Conservation (phyloP, 23 tunicate genomes). For the Aplidium turbinatum region DNA sequence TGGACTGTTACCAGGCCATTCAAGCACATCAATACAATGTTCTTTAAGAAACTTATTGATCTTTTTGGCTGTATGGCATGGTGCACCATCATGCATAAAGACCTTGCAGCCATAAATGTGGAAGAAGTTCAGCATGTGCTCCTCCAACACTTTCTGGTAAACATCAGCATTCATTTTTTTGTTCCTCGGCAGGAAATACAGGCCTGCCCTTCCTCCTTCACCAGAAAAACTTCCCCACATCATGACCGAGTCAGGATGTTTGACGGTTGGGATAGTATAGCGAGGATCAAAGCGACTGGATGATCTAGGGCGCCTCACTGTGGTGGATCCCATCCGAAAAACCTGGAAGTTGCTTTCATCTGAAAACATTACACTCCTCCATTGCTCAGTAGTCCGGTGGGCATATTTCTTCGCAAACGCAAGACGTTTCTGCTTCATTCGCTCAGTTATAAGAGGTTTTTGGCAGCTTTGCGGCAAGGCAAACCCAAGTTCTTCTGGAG, state of each 20-base stretch:
- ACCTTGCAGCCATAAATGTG: slow-evolving; percentile 16
- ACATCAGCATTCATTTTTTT: slow-evolving; percentile 15
- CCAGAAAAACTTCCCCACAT: slow-evolving; percentile 21
- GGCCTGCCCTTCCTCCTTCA: neutral
- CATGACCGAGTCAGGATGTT: slow-evolving; percentile 19
- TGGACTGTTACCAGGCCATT: slow-evolving; percentile 14
- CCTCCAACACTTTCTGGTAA: slow-evolving; percentile 14
- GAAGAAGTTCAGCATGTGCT: slow-evolving; percentile 35
- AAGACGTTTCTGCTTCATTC: slow-evolving; percentile 21
- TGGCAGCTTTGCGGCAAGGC: slow-evolving; percentile 25
- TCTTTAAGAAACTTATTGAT: no score
- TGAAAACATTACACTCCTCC: slow-evolving; percentile 30
- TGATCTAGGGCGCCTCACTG: slow-evolving; percentile 15
- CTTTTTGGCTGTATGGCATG: slow-evolving; percentile 10
- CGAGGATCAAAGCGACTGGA: slow-evolving; percentile 12
- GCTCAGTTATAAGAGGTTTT: slow-evolving; percentile 23
- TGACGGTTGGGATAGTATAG: slow-evolving; percentile 11
- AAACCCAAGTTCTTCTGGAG: slow-evolving; percentile 27
- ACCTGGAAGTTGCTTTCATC: slow-evolving; percentile 25
- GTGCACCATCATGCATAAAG: neutral
- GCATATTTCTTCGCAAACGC: slow-evolving; percentile 13
- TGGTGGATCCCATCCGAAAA: slow-evolving; percentile 7
- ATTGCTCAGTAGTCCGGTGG: slow-evolving; percentile 23
- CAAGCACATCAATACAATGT: no score
- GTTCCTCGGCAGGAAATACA: slow-evolving; percentile 16